These are phyloP conservation scores for Drosophila diplacantha DNA, from an alignment of 2,888 invertebrate species.

Conservation along the genomic window DNA sequence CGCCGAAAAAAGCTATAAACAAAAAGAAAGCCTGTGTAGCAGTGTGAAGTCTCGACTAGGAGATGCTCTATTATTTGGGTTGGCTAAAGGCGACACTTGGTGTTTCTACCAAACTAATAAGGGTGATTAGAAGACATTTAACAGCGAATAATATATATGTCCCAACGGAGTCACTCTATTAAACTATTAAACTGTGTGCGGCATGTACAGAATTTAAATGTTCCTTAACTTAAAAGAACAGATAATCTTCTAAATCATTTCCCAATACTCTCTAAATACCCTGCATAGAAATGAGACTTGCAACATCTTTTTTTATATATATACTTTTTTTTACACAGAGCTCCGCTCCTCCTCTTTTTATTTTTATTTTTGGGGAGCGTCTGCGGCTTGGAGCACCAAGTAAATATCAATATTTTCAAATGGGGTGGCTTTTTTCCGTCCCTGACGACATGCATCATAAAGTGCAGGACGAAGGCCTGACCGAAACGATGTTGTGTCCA, in stretches of 20 bases:
- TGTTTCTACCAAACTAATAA: too few species aligned
- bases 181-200: too few species aligned
- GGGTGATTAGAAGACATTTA: too few species aligned
- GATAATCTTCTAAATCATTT: neutral
- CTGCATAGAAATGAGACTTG: slow-evolving; percentile 7
- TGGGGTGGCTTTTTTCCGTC: slow-evolving; percentile 5
- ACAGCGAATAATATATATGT: too few species aligned
- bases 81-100: too few species aligned
- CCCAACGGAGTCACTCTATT: too few species aligned
- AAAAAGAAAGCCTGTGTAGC: slow-evolving; percentile 1
- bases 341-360: neutral
- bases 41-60: neutral
- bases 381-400: slow-evolving; percentile 60
- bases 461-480: slow-evolving; percentile 50
- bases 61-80: neutral
- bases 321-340: slow-evolving; percentile 2
- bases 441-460: slow-evolving; percentile 64
- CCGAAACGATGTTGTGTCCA: slow-evolving; percentile 4
- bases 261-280: neutral
- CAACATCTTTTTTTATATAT: slow-evolving; percentile 14
- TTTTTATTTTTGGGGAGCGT: slow-evolving; percentile 29
- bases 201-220: too few species aligned
- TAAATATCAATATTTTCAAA: slow-evolving; percentile 62
- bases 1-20: slow-evolving; percentile 24
- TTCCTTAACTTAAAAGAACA: neutral